phyloP scores from a whole-genome alignment of 23 tunicate genomes.

The Aplidium turbinatum region DNA sequence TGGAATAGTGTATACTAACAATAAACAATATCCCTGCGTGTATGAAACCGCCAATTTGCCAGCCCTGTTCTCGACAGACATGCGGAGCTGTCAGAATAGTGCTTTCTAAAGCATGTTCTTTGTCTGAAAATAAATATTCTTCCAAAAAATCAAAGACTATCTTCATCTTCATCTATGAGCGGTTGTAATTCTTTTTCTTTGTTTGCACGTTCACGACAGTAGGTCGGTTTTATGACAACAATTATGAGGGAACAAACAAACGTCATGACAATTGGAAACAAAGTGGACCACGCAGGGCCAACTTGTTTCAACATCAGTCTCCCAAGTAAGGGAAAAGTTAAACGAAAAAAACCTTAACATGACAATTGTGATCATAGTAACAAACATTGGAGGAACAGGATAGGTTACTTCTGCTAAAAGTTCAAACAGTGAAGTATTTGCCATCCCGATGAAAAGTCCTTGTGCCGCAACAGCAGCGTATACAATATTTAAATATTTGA shows the following conservation, averaged over 20 bases:
- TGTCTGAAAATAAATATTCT: no score
- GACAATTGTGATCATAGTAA: slow-evolving; percentile 44
- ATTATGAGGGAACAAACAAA: slow-evolving; percentile 8
- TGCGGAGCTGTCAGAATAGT: no score
- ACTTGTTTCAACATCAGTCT: slow-evolving; percentile 6
- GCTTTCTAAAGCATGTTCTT: no score
- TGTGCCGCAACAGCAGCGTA: slow-evolving; percentile 32
- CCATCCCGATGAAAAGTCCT: slow-evolving; percentile 53
- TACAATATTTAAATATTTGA: slow-evolving; percentile 5
- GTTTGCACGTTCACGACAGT: slow-evolving; percentile 28
- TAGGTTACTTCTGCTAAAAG: slow-evolving; percentile 62
- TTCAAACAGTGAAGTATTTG: slow-evolving; percentile 54
- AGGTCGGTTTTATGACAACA: slow-evolving; percentile 12
- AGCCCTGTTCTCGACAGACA: no score
- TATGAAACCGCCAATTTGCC: no score
- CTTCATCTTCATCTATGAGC: slow-evolving; percentile 1
- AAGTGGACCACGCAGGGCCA: slow-evolving; percentile 22
- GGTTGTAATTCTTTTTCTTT: neutral
- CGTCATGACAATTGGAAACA: slow-evolving; percentile 30
- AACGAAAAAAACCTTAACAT: slow-evolving; percentile 42
- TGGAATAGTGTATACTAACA: no score
- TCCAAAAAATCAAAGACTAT: no score
- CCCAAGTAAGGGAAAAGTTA: slow-evolving; percentile 38
- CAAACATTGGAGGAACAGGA: slow-evolving; percentile 54
- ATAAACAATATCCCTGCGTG: no score